Conservation (phyloP, 2,888 invertebrate genomes). For the Eledone cirrhosa region DNA sequence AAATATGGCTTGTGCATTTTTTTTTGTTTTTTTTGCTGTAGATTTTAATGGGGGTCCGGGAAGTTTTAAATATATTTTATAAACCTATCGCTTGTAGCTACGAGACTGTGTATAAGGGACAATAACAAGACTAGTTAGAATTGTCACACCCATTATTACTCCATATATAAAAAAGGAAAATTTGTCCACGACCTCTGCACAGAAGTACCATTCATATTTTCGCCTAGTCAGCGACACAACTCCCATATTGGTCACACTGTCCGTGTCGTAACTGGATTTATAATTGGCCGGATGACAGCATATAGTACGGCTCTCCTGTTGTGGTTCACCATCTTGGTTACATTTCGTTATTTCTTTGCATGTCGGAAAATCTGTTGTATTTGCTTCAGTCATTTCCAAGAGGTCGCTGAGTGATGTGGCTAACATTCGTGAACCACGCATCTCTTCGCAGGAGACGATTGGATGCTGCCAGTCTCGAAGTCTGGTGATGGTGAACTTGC, state of each 20-base stretch:
- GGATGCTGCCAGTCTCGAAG: slow-evolving; percentile 41
- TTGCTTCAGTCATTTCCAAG: slow-evolving; percentile 4
- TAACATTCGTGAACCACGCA: slow-evolving; percentile 1
- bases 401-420: slow-evolving; percentile 14
- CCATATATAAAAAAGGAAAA: slow-evolving; percentile 55
- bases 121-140: slow-evolving; percentile 50
- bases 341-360: neutral
- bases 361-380: neutral
- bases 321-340: neutral
- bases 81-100: neutral
- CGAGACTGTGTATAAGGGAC: slow-evolving; percentile 35
- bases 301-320: neutral
- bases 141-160: slow-evolving; percentile 50
- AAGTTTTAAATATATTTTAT: too few species aligned
- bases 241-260: slow-evolving; percentile 20
- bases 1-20: neutral
- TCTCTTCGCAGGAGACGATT: slow-evolving; percentile 4
- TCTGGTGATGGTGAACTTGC: slow-evolving; percentile 50
- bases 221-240: slow-evolving; percentile 19
- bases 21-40: too few species aligned
- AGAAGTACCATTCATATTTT: slow-evolving; percentile 57
- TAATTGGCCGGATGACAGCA: slow-evolving; percentile 7
- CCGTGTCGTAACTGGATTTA: slow-evolving; percentile 14
- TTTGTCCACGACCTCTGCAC: slow-evolving; percentile 58
- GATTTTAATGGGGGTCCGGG: too few species aligned